A percentile compares a stretch with the other conserved stretches of the same genome.
Conservation (phyloP, 1,140 invertebrate species). For the Dendroctonus valens region DNA sequence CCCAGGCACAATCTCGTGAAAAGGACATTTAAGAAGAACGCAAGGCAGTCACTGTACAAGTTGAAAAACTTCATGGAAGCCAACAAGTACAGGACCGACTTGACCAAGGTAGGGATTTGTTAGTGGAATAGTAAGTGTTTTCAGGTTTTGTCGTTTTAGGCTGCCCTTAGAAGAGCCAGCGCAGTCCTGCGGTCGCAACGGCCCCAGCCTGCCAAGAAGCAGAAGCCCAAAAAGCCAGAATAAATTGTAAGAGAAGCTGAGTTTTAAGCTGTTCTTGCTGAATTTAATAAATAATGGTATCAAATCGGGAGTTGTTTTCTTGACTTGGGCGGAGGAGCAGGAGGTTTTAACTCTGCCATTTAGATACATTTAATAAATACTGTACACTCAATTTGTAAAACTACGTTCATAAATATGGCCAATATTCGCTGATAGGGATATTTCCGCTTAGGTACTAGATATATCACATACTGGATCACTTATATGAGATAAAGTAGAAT, state of each 20-base stretch:
- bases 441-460: conserved; percentile 17
- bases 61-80: conserved; percentile 75
- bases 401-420: conserved; percentile 23
- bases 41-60: conserved; percentile 78
- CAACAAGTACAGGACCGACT: conserved; percentile 84
- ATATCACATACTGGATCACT: conserved; percentile 31
- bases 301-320: too few species aligned
- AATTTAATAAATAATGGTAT: too few species aligned
- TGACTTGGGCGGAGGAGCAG: too few species aligned
- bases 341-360: neutral
- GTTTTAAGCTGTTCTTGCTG: too few species aligned
- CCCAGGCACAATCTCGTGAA: conserved; percentile 72
- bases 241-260: conserved; percentile 49
- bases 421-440: neutral
- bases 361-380: conserved; percentile 15
- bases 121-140: conserved; percentile 8
- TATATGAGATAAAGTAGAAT: conserved; percentile 6
- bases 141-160: conserved; percentile 53
- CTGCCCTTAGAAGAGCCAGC: conserved; percentile 83
- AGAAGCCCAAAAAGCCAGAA: conserved; percentile 68
- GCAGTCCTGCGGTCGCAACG: conserved; percentile 88
- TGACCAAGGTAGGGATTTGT: conserved; percentile 68
- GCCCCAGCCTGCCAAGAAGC: conserved; percentile 74
- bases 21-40: conserved; percentile 79
- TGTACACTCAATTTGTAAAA: conserved; percentile 12